Percentiles rank a stretch among this genome's conserved stretches.
These are phyloP conservation scores for Meiosimyza platycephala DNA, from an alignment of 2,888 invertebrate genomes.

Conservation along the genomic window DNA sequence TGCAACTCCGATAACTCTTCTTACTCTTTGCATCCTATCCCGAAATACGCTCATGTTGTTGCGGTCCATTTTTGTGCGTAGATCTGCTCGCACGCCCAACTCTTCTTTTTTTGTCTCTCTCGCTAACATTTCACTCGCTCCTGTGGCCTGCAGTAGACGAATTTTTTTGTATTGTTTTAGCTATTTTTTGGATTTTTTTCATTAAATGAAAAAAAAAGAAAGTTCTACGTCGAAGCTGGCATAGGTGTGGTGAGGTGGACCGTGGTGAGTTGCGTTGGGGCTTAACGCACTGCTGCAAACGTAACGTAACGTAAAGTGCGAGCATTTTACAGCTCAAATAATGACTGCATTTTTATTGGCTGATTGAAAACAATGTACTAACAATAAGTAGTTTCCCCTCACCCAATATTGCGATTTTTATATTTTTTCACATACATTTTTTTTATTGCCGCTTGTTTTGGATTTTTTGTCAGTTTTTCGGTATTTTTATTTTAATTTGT, in stretches of 20 bases:
- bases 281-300: slow-evolving; percentile 46
- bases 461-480: slow-evolving; percentile 48
- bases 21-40: slow-evolving; percentile 33
- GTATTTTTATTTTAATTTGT: slow-evolving; percentile 38
- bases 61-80: slow-evolving; percentile 54
- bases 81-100: slow-evolving; percentile 40
- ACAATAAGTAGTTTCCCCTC: slow-evolving; percentile 57
- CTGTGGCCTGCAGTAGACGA: slow-evolving; percentile 10
- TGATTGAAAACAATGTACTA: slow-evolving; percentile 63
- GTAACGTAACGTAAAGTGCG: slow-evolving; percentile 37
- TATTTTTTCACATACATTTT: slow-evolving; percentile 40
- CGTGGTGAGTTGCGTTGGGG: slow-evolving; percentile 33
- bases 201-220: slow-evolving; percentile 27
- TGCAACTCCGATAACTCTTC: slow-evolving; percentile 10
- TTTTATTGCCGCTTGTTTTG: slow-evolving; percentile 43
- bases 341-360: slow-evolving; percentile 68
- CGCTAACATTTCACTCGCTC: slow-evolving; percentile 65
- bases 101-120: slow-evolving; percentile 42
- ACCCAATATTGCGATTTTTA: slow-evolving; percentile 46
- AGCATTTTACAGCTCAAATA: slow-evolving; percentile 56
- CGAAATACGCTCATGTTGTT: slow-evolving; percentile 41
- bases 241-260: slow-evolving; percentile 23
- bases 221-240: slow-evolving; percentile 1
- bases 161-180: slow-evolving; percentile 46
- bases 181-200: slow-evolving; percentile 43